Conservation (phyloP, 2,113 vertebrate genomes). For the Entomyzon cyanotis region DNA sequence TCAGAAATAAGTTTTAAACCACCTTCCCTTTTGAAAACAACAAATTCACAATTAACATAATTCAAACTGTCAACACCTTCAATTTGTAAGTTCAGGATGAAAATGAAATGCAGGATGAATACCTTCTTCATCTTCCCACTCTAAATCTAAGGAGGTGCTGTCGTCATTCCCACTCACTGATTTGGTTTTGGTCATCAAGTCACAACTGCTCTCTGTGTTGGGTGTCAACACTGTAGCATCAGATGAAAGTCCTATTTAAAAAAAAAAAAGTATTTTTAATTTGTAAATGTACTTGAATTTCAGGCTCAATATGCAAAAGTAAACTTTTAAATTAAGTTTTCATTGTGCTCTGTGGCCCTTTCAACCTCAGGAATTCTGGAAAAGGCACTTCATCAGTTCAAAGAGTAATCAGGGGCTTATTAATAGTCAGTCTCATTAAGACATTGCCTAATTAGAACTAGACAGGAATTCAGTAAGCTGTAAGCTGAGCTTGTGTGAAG, state of each 20-base stretch:
- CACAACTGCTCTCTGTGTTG: slow-evolving; percentile 94
- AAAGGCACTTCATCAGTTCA: neutral
- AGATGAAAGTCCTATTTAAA: slow-evolving; percentile 84
- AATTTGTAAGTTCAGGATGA: neutral
- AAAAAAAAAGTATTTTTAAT: neutral
- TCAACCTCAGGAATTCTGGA: neutral
- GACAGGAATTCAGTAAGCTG: neutral
- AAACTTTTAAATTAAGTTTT: neutral
- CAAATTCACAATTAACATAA: neutral
- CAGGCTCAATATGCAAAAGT: neutral
- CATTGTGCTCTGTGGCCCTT: neutral
- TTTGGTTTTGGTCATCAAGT: slow-evolving; percentile 93
- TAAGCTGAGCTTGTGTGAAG: neutral
- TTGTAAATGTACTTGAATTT: neutral
- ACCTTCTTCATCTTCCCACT: slow-evolving; percentile 99
- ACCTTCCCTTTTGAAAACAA: neutral
- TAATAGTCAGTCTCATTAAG: neutral
- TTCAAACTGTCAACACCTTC: neutral
- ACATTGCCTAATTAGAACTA: neutral
- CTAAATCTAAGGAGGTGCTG: slow-evolving; percentile 92
- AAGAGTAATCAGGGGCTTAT: neutral
- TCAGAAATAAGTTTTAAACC: neutral
- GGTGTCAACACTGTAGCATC: slow-evolving; percentile 90
- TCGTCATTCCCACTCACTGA: slow-evolving; percentile 90
- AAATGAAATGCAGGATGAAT: neutral